phyloP scores from a whole-genome alignment of 2,888 invertebrate species.

The Dyspetes luteomarginatus region DNA sequence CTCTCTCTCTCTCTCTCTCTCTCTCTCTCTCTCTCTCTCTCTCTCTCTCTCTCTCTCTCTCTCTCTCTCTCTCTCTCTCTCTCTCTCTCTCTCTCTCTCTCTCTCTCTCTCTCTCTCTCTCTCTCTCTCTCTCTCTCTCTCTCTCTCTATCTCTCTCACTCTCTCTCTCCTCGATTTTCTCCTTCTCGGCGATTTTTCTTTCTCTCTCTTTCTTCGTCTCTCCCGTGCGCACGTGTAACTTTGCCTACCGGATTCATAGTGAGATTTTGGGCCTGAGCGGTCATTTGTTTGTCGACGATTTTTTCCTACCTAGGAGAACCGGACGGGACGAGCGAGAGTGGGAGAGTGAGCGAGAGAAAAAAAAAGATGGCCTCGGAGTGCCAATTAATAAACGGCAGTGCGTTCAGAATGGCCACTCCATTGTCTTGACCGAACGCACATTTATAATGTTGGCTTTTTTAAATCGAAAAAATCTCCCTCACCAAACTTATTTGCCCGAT shows the following conservation, averaged over 20 bases:
- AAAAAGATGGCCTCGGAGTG: slow-evolving; percentile 48
- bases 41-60: slow-evolving; percentile 28
- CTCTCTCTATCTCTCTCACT: slow-evolving; percentile 35
- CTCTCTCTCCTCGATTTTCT: slow-evolving; percentile 43
- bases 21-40: slow-evolving; percentile 25
- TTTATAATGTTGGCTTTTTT: slow-evolving; percentile 49
- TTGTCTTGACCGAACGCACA: slow-evolving; percentile 45
- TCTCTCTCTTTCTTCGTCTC: slow-evolving; percentile 30
- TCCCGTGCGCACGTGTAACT: slow-evolving; percentile 1
- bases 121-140: slow-evolving; percentile 26
- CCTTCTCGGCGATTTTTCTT: slow-evolving; percentile 27
- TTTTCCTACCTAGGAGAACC: slow-evolving; percentile 65
- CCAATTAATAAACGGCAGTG: slow-evolving; percentile 63
- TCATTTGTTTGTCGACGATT: slow-evolving; percentile 58
- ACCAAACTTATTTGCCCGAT: slow-evolving; percentile 30
- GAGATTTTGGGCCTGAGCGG: slow-evolving; percentile 71
- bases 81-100: slow-evolving; percentile 34
- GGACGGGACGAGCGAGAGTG: slow-evolving; percentile 43
- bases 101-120: slow-evolving; percentile 19
- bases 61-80: slow-evolving; percentile 28
- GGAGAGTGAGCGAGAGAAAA: not conserved
- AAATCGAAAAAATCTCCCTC: slow-evolving; percentile 23
- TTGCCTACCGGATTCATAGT: slow-evolving; percentile 63
- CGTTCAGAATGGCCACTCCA: slow-evolving; percentile 38
- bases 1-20: slow-evolving; percentile 40